phyloP scores from a whole-genome alignment of 2,797 vertebrate species.

The Peromyscus melanophrys region DNA sequence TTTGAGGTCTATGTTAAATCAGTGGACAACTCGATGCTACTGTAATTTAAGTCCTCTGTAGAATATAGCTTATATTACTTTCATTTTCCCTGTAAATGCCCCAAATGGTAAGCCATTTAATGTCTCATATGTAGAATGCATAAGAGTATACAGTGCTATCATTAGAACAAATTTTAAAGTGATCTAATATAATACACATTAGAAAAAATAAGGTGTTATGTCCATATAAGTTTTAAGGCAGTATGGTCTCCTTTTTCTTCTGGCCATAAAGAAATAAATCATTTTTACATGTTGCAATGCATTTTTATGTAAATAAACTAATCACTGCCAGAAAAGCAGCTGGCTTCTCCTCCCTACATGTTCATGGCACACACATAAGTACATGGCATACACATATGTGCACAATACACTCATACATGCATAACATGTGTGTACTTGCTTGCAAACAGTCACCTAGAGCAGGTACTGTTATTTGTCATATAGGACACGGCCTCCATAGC shows the following conservation, averaged over 20 bases:
- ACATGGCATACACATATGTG: neutral
- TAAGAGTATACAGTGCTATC: constrained; percentile 1
- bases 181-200: neutral
- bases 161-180: constrained; percentile 63
- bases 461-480: neutral
- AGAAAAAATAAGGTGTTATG: constrained; percentile 32
- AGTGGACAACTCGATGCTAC: constrained; percentile 4
- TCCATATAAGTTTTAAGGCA: neutral
- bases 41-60: constrained; percentile 63
- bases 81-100: constrained; percentile 63
- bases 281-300: neutral
- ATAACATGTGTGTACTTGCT: neutral
- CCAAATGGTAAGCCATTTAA: constrained; percentile 45
- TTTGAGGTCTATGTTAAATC: constrained; percentile 69
- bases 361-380: neutral
- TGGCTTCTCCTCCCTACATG: neutral
- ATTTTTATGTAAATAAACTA: neutral
- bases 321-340: neutral
- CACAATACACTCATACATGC: neutral
- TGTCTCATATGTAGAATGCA: constrained; percentile 56
- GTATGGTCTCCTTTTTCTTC: neutral
- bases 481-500: no score
- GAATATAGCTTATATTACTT: constrained; percentile 54
- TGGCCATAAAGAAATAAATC: neutral
- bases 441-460: neutral